phyloP scores from a whole-genome alignment of 2,113 vertebrate species.

The Megaceryle maxima region DNA sequence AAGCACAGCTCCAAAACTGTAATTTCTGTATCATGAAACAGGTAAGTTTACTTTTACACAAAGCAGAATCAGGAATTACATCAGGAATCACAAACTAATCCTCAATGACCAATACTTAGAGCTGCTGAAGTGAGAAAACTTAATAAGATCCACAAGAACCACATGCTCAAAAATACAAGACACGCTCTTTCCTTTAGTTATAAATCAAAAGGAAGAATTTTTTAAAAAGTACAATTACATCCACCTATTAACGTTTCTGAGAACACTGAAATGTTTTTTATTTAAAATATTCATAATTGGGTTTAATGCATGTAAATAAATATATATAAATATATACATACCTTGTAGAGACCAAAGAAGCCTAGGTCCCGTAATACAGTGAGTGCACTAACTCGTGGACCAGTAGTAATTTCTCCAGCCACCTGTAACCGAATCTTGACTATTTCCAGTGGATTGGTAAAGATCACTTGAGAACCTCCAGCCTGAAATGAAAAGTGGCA shows the following conservation, averaged over 20 bases:
- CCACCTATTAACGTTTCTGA: not conserved
- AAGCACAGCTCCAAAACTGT: not conserved
- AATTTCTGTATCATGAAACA: not conserved
- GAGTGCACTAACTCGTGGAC: constrained; percentile 92
- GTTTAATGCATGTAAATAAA: not conserved
- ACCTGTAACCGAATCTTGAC: constrained; percentile 91
- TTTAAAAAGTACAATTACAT: not conserved
- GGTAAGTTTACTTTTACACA: not conserved
- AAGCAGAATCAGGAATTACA: not conserved
- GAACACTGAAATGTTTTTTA: not conserved
- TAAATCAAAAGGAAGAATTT: not conserved
- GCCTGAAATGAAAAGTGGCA: constrained; percentile 77
- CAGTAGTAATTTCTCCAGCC: constrained; percentile 93
- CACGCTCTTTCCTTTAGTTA: not conserved
- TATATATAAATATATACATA: constrained; percentile 37
- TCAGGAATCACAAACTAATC: not conserved
- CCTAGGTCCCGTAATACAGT: constrained; percentile 91
- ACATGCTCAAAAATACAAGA: not conserved
- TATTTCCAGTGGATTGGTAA: constrained; percentile 97
- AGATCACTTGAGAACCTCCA: constrained; percentile 96
- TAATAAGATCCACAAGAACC: not conserved
- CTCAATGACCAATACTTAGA: not conserved
- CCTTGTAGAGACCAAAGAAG: constrained; percentile 98
- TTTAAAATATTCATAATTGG: not conserved
- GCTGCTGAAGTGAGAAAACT: not conserved